Evolutionary conservation across 2,888 invertebrate genomes (phyloP), one percentile per base, ranked within the genome.

Genomic region (Coenonympha arcania): DNA sequence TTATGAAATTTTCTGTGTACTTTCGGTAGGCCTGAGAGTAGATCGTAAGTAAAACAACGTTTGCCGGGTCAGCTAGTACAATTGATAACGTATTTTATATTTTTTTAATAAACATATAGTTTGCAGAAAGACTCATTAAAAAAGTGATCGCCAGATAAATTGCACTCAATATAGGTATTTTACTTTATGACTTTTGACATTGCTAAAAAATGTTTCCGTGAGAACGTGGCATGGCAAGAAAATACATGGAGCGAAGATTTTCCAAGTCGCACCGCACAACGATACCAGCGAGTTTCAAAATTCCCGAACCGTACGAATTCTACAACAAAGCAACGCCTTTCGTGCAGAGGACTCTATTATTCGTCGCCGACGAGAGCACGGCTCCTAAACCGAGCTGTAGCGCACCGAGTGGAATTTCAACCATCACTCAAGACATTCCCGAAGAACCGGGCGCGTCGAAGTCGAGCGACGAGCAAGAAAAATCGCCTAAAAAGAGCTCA

Each of bases 191-290:
- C 13, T 1, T 31, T 11, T 28, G 24, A 15, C 15, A 36, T 8
- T 31, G 18, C 30, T 16, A 45, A 2, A 15, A 41, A 19, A 31
- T 16, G 22, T 31, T 22, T 26, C 2, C 16, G 37, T 37, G 15
- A 47, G 41, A 50, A 49, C 34, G 51, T 57, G 84, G 71, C 63
- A 85, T 87, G 86, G 86, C 87, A 74, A 85, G 79, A 72, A 87
- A 87, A 79, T 87, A 86, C 76, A 86, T 87, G 84, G 87, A 87
- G 79, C 83, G 83, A 59, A 74, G 79, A 56, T 82, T 86, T 57
- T 78, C 85, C 3, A 86, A 84, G 60, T 73, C 86, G 4, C 79
- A 82, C 36, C 80, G 79, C 43, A 85, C 83, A 2, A 86, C 87
- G 2, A 86, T 86, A 65, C 86, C 87, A 20, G 66, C 81, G 36